Evolutionary conservation across 2,113 vertebrate species (phyloP), one percentile per base, ranked within the genome.

Genomic region (Scytalopus superciliaris): DNA sequence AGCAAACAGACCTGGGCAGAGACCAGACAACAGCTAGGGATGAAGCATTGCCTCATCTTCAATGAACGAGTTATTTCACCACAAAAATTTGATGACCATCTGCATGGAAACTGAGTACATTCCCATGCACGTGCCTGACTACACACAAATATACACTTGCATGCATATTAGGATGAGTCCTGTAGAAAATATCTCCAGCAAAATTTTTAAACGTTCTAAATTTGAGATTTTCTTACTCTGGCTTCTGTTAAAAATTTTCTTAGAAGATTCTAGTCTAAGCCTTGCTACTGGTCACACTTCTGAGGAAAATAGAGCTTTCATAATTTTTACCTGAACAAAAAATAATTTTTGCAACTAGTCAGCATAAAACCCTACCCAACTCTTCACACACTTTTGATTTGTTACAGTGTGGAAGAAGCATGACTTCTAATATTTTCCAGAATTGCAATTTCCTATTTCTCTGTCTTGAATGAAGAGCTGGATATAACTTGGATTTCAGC

Each of bases 61-160:
- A 59, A 31, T 0, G 5, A 19, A 55, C 80, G 27, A 7, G 27
- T 77, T 69, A 39, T 55, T 91, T 79, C 45, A 82, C 31, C 37
- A 52, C 62, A 83, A 64, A 64, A 83, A 83, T 76, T 23, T 77
- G 21, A 55, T 85, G 49, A 11, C 60, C n/a, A 28, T 85, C 89
- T 82, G 33, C 30, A 10, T 37, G 31, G 47, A 82, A 84, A 37
- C 44, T 5, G 31, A 72, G 5, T 28, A 6, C 74, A 85, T 89
- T 91, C 81, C 69, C 56, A 42, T 57, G 56, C 42, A 87, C 24
- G 17, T 0, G 1, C 44, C 33, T 83, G 68, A 63, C 31, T 55
- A 33, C n/a, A 55, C 40, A 24, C 22, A 19, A n/a, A 11, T 16
- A 59, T 44, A 24, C 0, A 0, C 27, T 78, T 62, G 10, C 35